phyloP scores from a whole-genome alignment of 2,888 invertebrate genomes.

The Watsonalla cultraria region DNA sequence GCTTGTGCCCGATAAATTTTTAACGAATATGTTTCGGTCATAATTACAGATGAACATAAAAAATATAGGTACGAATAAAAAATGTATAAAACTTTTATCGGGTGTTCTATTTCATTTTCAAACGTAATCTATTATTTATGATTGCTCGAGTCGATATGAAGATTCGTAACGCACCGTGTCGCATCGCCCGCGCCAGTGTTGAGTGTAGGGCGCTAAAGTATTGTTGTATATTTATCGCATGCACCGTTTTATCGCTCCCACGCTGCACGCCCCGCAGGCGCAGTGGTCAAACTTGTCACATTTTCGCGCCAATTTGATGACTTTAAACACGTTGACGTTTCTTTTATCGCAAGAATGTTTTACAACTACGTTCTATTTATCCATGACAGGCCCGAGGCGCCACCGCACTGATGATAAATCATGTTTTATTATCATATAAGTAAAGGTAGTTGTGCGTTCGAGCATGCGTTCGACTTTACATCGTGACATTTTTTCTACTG shows the following conservation, averaged over 20 bases:
- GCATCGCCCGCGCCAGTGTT: constrained; percentile 30
- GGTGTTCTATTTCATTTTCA: background rate
- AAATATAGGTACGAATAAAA: background rate
- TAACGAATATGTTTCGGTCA: constrained; percentile 17
- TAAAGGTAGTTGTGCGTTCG: background rate
- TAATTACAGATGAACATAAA: constrained; percentile 14
- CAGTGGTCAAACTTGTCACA: constrained; percentile 31
- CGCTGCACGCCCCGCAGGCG: constrained; percentile 15
- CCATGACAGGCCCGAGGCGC: constrained; percentile 14
- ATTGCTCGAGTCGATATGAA: constrained; percentile 13
- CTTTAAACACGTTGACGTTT: constrained; percentile 15
- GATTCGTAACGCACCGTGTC: constrained; percentile 22
- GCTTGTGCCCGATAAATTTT: constrained; percentile 17
- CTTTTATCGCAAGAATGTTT: constrained; percentile 24
- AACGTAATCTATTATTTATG: background rate
- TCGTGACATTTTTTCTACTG: background rate
- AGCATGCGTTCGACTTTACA: background rate
- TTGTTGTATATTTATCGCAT: constrained; percentile 28
- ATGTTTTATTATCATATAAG: constrained; percentile 27
- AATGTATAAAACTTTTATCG: background rate
- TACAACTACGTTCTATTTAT: constrained; percentile 19
- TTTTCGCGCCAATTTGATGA: constrained; percentile 56
- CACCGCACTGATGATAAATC: constrained; percentile 27
- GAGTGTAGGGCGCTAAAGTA: constrained; percentile 37
- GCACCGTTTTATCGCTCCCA: constrained; percentile 38